Percentiles rank a stretch among this genome's conserved stretches.
These are phyloP conservation scores for Epiblema foenella DNA, from an alignment of 2,888 invertebrate genomes.

Conservation along the genomic window DNA sequence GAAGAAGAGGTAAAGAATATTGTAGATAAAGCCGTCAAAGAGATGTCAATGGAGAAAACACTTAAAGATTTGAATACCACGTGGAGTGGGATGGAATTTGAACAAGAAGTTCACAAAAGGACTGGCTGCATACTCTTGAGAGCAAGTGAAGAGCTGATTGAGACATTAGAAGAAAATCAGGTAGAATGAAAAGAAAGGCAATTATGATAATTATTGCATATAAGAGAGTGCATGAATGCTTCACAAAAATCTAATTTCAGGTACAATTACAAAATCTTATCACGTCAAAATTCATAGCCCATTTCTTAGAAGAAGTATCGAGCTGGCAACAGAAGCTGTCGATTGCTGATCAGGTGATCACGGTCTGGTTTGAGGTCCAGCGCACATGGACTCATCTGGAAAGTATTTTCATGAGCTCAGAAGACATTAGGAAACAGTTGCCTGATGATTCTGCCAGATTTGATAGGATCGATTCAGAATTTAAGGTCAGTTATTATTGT, in stretches of 20 bases:
- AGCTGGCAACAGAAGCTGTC: conserved; percentile 96
- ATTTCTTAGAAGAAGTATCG: conserved; percentile 97
- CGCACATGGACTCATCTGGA: conserved; percentile 98
- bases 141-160: conserved; percentile 97
- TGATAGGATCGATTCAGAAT: conserved; percentile 95
- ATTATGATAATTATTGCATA: neutral
- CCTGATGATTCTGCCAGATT: conserved; percentile 97
- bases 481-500: conserved; percentile 86
- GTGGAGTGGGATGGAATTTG: conserved; percentile 97
- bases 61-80: conserved; percentile 95
- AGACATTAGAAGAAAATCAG: conserved; percentile 99
- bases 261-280: conserved; percentile 98
- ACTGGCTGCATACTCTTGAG: conserved; percentile 94
- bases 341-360: conserved; percentile 96
- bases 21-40: conserved; percentile 98
- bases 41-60: conserved; percentile 99
- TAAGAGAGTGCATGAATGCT: neutral
- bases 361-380: conserved; percentile 98
- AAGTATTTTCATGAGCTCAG: conserved; percentile 99
- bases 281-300: conserved; percentile 98
- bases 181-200: conserved; percentile 68
- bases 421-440: conserved; percentile 97
- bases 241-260: conserved; percentile 64
- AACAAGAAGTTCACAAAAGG: conserved; percentile 93
- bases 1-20: conserved; percentile 99